phyloP scores from a whole-genome alignment of 2,888 invertebrate species.

The Temnothorax ravouxi region DNA sequence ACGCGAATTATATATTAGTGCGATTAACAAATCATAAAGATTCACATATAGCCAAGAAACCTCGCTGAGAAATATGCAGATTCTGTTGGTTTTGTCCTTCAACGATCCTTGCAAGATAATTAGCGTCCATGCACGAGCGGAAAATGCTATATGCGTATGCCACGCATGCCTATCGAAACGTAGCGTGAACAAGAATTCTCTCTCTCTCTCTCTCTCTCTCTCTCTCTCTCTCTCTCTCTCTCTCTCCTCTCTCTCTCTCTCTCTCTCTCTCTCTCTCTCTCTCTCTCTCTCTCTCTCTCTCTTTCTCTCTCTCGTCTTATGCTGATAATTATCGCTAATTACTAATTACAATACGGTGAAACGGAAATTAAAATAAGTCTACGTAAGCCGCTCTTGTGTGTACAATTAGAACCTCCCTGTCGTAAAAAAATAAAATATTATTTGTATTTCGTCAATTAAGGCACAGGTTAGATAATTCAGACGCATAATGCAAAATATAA shows the following conservation, averaged over 20 bases:
- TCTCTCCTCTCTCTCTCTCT: not conserved
- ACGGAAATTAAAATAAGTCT: slow-evolving; percentile 39
- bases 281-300: not conserved
- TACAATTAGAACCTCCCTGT: not conserved
- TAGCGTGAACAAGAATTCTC: slow-evolving; percentile 37
- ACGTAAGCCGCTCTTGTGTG: not conserved
- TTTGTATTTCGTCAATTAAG: not conserved
- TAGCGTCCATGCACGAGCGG: slow-evolving; percentile 30
- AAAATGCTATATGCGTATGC: slow-evolving; percentile 40
- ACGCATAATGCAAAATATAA: not conserved
- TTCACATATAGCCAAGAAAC: not conserved
- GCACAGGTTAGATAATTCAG: not conserved
- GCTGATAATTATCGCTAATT: slow-evolving; percentile 47
- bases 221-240: slow-evolving; percentile 7
- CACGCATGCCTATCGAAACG: slow-evolving; percentile 43
- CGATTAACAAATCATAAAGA: not conserved
- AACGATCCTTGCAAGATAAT: slow-evolving; percentile 44
- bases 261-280: slow-evolving; percentile 2
- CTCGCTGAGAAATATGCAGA: slow-evolving; percentile 30
- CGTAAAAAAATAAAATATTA: not conserved
- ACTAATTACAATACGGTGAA: slow-evolving; percentile 46
- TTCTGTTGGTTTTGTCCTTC: slow-evolving; percentile 52
- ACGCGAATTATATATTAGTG: not conserved
- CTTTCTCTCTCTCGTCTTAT: not conserved
- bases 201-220: slow-evolving; percentile 3